Conservation (phyloP, 2,113 vertebrate species). For the Pardalotus punctatus region DNA sequence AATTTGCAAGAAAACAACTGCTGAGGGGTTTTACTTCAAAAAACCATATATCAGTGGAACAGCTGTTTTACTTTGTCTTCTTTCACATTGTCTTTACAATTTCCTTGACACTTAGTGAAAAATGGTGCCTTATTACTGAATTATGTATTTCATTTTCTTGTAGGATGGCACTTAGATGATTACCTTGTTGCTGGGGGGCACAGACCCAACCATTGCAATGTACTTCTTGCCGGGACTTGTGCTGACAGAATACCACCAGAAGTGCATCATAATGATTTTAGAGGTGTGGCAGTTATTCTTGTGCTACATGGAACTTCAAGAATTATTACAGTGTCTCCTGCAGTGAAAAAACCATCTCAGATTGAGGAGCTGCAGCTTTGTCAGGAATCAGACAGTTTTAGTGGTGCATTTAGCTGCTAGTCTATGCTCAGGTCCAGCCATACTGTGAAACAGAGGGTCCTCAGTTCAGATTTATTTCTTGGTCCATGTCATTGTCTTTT, state of each 20-base stretch:
- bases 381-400: neutral
- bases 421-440: neutral
- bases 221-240: neutral
- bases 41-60: neutral
- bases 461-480: neutral
- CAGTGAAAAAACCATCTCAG: neutral
- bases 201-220: neutral
- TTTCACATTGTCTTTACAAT: fast-evolving
- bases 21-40: neutral
- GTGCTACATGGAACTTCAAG: neutral
- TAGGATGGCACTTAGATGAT: neutral
- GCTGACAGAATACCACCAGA: neutral
- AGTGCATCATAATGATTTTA: neutral
- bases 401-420: neutral
- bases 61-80: neutral
- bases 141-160: neutral
- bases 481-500: neutral
- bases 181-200: neutral
- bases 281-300: neutral
- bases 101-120: neutral
- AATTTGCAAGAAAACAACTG: neutral
- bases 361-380: neutral
- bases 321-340: neutral
- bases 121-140: neutral
- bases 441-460: neutral